A percentile compares a stretch with the other conserved stretches of the same genome.
Evolutionary conservation across 2,113 vertebrate species (phyloP).

Genomic region (Gymnocephalus cernua): DNA sequence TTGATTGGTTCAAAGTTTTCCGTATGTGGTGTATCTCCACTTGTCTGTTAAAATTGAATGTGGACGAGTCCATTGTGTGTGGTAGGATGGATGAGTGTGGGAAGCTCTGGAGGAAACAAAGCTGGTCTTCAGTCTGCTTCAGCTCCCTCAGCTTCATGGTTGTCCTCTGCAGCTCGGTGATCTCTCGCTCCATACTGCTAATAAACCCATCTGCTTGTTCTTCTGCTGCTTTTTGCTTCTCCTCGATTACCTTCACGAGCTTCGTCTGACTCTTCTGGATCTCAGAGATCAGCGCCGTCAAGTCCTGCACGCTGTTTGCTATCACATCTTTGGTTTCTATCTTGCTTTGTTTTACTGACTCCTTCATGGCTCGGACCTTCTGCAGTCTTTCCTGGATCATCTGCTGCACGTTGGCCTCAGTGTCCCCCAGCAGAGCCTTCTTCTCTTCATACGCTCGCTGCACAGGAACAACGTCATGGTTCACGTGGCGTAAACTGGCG

Average conservation of each 20-base stretch:
- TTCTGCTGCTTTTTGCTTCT: constrained; percentile 57
- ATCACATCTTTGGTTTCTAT: constrained; percentile 13
- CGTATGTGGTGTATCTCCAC: background rate
- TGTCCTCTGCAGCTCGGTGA: constrained; percentile 14
- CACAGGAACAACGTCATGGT: constrained; percentile 26
- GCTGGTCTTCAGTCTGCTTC: constrained; percentile 36
- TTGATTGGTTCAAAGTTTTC: background rate
- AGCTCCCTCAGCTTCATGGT: constrained; percentile 32
- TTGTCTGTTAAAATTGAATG: background rate
- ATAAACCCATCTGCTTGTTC: constrained; percentile 20
- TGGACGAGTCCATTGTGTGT: constrained; percentile 20
- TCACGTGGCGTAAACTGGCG: background rate
- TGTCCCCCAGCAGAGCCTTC: constrained; percentile 17
- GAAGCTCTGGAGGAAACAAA: constrained; percentile 43
- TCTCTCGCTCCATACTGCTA: constrained; percentile 41
- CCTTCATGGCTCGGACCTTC: constrained; percentile 18
- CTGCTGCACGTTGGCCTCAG: constrained; percentile 23
- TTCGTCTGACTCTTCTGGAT: constrained; percentile 49
- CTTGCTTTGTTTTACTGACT: background rate
- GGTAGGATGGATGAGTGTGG: background rate
- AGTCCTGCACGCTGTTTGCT: background rate
- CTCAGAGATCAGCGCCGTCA: constrained; percentile 44
- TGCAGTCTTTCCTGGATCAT: constrained; percentile 61
- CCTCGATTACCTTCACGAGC: constrained; percentile 25
- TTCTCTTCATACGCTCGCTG: background rate